phyloP scores from a whole-genome alignment of 2,797 vertebrate species.

The Babyrousa celebensis region DNA sequence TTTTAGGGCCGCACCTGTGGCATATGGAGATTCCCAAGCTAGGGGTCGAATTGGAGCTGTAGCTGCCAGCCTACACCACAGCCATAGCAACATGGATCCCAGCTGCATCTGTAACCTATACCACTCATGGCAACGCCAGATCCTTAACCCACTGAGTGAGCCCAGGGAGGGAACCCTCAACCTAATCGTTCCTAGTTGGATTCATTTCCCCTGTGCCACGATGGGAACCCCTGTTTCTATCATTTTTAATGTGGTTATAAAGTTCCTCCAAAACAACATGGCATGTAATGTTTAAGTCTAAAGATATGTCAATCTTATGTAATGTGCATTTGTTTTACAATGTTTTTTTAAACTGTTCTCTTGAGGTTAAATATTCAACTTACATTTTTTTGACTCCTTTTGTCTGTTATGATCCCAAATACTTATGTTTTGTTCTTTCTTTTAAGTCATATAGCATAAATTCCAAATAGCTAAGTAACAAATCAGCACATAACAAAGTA shows the following conservation, averaged over 20 bases:
- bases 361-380: background rate
- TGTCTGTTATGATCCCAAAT: constrained; percentile 44
- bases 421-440: background rate
- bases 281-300: constrained; percentile 12
- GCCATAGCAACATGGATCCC: no score
- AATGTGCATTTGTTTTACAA: background rate
- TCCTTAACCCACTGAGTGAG: no score
- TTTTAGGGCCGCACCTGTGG: no score
- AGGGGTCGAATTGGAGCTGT: no score
- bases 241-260: constrained; percentile 17
- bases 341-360: background rate
- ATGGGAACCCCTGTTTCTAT: background rate
- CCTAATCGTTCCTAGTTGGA: no score
- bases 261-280: background rate
- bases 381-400: background rate
- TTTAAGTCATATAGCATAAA: constrained; percentile 57
- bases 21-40: no score
- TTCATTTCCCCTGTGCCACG: no score
- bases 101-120: no score
- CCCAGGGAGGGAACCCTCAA: no score
- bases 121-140: no score
- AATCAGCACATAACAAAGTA: constrained; percentile 18
- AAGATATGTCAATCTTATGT: background rate
- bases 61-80: no score
- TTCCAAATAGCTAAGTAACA: constrained; percentile 43